Evolutionary conservation across 1,140 invertebrate genomes (phyloP), one percentile per base, ranked within the genome.

Genomic region (Yoshiicerus persimilis): DNA sequence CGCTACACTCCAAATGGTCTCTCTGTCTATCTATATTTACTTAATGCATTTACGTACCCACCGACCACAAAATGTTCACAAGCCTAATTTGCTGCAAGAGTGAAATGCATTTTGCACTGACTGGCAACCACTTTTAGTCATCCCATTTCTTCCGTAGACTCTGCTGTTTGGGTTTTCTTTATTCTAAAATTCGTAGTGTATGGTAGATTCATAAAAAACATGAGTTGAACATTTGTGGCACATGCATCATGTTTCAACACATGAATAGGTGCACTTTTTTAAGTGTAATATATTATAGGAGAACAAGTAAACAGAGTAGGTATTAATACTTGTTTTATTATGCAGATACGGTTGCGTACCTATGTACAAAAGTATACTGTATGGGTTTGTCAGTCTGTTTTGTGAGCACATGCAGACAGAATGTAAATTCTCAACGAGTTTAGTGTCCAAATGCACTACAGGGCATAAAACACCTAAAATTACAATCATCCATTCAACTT

Each of bases 391-490:
- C 47, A 80, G 75, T 70, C 13, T 66, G 64, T 66, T 4, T 3
- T 27, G 64, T 80, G 16, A 80, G 34, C 32, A 38, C 75, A 34
- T 80, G 75, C 32, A 80, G 30, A n/a, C 34, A 38, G 34, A 80
- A 80, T 80, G 75, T 36, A 80, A 80, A 80, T 80, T 80, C 16
- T n/a, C 13, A 36, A n/a, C 32, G 34, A 80, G 30, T 36, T 11
- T 80, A 36, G 34, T 80, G 75, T 38, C 75, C n/a, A 80, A 80
- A 36, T 80, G 32, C 75, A 80, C 75, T 38, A 36, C 32, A 36
- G 75, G 75, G 75, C 75, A 80, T 80, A 80, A 80, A 80, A 80
- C 75, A 80, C 75, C 75, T 80, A 80, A 80, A 80, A 80, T 80
- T 80, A 80, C 75, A 80, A 80, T 36, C 34, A 36, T 80, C 75